Evolutionary conservation across 2,888 invertebrate genomes (phyloP).

Genomic region (Eupithecia vulgata): DNA sequence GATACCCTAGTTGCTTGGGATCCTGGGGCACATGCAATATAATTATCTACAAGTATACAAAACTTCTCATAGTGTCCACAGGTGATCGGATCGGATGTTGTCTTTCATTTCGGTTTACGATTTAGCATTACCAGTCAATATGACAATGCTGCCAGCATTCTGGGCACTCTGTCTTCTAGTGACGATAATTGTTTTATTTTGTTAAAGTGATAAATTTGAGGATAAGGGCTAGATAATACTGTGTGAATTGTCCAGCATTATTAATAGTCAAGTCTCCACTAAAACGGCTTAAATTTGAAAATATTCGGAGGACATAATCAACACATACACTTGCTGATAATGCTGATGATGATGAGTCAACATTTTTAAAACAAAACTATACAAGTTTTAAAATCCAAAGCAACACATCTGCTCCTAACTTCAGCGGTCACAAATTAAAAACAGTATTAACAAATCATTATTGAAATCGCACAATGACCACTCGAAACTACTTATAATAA

Average conservation of each 20-base stretch:
- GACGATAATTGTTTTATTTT: no score
- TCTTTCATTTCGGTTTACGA: no score
- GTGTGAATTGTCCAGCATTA: no score
- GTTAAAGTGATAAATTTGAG: not conserved
- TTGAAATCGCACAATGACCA: conserved; percentile 45
- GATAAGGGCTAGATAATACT: not conserved
- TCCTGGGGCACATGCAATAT: no score
- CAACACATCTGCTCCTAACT: conserved; percentile 26
- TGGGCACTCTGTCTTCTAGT: no score
- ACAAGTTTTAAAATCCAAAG: conserved; percentile 14
- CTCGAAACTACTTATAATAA: conserved; percentile 47
- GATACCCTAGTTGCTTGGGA: no score
- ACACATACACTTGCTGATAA: not conserved
- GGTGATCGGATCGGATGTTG: no score
- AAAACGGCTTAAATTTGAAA: not conserved
- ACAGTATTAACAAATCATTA: conserved; percentile 41
- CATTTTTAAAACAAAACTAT: not conserved
- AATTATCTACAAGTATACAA: no score
- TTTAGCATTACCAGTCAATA: no score
- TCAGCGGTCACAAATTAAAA: conserved; percentile 37
- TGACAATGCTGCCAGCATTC: no score
- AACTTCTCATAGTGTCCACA: no score
- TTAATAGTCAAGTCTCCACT: not conserved
- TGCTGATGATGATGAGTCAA: no score
- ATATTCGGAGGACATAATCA: not conserved